Base-by-base conservation (phyloP, 2,797 vertebrate genomes). In the Epinephelus awoara region DNA sequence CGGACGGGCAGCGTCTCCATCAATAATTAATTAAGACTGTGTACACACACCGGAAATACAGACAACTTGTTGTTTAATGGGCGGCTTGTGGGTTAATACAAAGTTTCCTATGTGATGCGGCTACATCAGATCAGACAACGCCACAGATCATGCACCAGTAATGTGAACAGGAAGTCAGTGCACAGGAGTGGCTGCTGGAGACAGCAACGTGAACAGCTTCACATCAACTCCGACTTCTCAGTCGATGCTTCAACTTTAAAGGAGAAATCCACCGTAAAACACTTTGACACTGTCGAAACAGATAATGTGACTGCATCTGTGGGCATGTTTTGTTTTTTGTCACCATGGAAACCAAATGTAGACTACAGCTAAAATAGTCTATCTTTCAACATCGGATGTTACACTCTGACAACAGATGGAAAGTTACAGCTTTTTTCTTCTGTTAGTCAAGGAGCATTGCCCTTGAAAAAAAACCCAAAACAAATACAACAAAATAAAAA, bases 181-280 rank as follows among this genome's bases (percentile, higher is more conserved):
- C 19, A 58, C 63, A 76, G 18, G 4, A 71, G 76, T 4, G 40
- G 67, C 54, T n/a, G 76, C 78, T 58, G 66, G 67, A 80, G 74
- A 88, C 72, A 84, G 72, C 54, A 67, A 63, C 55, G 38, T 51
- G 57, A 79, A 79, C 73, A 74, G 38, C 57, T 42, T 65, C 58
- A 54, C 78, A 74, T 67, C 57, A 13, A 59, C 69, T 65, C 67
- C 34, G 58, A 68, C 67, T 69, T 51, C 44, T 58, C 67, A 47
- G 76, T 38, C 38, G n/a, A 68, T 29, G 52, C 64, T 81, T 68
- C 46, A 4, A 55, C 65, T 72, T 63, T 71, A 69, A 82, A 85
- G 75, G 72, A 56, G 65, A 85, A 84, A 88, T 88, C 85, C 63
- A 86, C 86, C 73, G 49, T 65, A 42, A 79, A 84, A 77, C 75